Conservation (phyloP, 1,140 invertebrate species). For the Mercenaria mercenaria region DNA sequence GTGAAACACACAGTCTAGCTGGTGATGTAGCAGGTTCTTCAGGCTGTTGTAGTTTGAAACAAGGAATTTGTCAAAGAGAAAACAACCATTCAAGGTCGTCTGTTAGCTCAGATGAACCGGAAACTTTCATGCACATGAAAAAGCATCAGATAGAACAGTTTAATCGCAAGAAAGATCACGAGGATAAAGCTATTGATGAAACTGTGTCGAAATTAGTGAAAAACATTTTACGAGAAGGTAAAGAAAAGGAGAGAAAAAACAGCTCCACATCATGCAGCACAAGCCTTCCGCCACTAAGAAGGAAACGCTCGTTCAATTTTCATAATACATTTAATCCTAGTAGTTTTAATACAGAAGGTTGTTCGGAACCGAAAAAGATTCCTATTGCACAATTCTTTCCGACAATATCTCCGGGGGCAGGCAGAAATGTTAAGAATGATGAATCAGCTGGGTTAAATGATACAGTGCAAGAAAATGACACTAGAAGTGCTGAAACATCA, state of each 20-base stretch:
- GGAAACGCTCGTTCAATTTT: background rate
- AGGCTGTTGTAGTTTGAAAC: background rate
- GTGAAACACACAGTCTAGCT: background rate
- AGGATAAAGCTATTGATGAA: constrained; percentile 48
- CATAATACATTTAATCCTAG: no score
- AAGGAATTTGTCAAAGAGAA: background rate
- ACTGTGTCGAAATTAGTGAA: constrained; percentile 40
- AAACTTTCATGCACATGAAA: constrained; percentile 45
- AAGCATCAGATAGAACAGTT: constrained; percentile 40
- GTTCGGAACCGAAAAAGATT: constrained; percentile 6
- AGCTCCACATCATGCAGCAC: background rate
- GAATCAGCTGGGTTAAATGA: background rate
- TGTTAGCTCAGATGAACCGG: constrained; percentile 2
- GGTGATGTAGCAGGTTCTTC: background rate
- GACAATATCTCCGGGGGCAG: background rate
- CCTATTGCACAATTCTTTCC: constrained; percentile 40
- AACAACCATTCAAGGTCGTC: background rate
- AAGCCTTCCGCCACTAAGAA: background rate
- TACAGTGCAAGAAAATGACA: background rate
- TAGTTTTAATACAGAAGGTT: background rate
- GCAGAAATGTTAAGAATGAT: background rate
- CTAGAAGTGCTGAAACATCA: background rate
- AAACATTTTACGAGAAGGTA: constrained; percentile 41
- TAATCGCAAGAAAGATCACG: background rate
- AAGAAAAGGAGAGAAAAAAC: constrained; percentile 24